A percentile compares a stretch with the other conserved stretches of the same genome.
phyloP scores from a whole-genome alignment of 2,888 invertebrate genomes.

The Callyntrura sp. region DNA sequence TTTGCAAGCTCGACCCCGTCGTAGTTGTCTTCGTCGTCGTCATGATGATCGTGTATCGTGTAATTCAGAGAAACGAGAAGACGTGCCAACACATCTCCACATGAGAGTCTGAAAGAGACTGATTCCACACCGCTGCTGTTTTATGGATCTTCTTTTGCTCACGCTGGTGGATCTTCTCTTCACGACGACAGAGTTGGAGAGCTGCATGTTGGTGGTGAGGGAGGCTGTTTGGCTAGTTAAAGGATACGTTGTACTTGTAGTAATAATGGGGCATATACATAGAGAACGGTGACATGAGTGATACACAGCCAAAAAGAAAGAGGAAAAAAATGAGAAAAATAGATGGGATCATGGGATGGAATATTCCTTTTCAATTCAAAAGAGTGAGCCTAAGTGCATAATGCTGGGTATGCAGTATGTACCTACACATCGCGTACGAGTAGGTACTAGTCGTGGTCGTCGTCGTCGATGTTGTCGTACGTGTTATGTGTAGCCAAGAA shows the following conservation, averaged over 20 bases:
- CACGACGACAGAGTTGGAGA: slow-evolving; percentile 28
- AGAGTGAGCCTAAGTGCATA: slow-evolving; percentile 9
- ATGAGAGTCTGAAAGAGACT: slow-evolving; percentile 78
- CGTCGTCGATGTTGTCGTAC: no score
- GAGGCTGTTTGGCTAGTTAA: slow-evolving; percentile 66
- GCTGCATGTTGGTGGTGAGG: slow-evolving; percentile 54
- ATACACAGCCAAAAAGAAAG: slow-evolving; percentile 35
- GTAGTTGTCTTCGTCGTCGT: not conserved
- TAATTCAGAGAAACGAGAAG: slow-evolving; percentile 36
- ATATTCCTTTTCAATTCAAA: slow-evolving; percentile 14
- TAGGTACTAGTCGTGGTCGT: slow-evolving; percentile 14
- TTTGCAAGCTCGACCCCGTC: slow-evolving; percentile 47
- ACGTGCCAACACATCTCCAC: slow-evolving; percentile 72
- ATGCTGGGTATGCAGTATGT: not conserved
- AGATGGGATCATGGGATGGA: slow-evolving; percentile 28
- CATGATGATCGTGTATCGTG: slow-evolving; percentile 17
- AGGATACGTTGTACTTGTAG: slow-evolving; percentile 14
- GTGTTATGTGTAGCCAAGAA: not conserved
- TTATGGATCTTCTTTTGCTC: slow-evolving; percentile 73
- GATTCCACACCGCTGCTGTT: slow-evolving; percentile 76
- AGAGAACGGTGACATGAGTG: slow-evolving; percentile 38
- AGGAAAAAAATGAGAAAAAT: slow-evolving; percentile 17
- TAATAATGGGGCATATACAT: not conserved
- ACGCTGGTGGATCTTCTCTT: slow-evolving; percentile 54
- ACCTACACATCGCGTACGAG: not conserved